Percentiles rank a stretch among this genome's conserved stretches.
Evolutionary conservation across 2,113 vertebrate genomes (phyloP).

Genomic region (Coturnix japonica): DNA sequence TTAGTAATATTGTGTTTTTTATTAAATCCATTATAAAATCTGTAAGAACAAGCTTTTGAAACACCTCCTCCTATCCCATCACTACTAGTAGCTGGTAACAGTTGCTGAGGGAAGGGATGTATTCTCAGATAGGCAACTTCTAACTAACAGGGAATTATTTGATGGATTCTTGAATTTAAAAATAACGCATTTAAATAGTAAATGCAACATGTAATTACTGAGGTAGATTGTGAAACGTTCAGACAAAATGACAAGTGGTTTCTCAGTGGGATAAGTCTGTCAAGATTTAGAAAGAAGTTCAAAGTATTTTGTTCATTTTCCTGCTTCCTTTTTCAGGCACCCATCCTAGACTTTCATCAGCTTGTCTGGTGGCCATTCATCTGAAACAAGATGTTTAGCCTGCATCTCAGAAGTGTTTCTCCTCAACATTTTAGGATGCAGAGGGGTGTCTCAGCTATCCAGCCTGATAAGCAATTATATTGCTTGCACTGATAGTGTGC

Average conservation of each 20-base stretch:
- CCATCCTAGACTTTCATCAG: background rate
- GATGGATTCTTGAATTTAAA: background rate
- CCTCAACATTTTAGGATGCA: background rate
- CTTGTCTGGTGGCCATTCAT: rapidly evolving
- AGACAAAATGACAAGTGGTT: conserved; percentile 1
- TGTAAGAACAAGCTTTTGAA: conserved; percentile 24
- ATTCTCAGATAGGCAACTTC: background rate
- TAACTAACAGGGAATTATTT: conserved; percentile 13
- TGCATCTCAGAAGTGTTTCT: background rate
- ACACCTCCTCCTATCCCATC: background rate
- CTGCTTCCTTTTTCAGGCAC: background rate
- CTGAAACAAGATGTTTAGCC: background rate
- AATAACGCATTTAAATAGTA: background rate
- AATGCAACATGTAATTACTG: background rate
- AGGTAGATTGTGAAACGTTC: background rate
- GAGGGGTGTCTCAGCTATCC: background rate
- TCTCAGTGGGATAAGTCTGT: conserved; percentile 7
- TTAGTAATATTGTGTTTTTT: background rate
- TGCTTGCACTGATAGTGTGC: rapidly evolving
- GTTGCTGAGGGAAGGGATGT: background rate
- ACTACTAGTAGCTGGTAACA: conserved; percentile 19
- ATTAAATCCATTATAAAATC: background rate
- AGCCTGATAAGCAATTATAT: background rate
- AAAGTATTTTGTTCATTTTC: background rate
- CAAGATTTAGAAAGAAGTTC: background rate